phyloP scores from a whole-genome alignment of 1,140 invertebrate genomes.

The Cecropterus lyciades region DNA sequence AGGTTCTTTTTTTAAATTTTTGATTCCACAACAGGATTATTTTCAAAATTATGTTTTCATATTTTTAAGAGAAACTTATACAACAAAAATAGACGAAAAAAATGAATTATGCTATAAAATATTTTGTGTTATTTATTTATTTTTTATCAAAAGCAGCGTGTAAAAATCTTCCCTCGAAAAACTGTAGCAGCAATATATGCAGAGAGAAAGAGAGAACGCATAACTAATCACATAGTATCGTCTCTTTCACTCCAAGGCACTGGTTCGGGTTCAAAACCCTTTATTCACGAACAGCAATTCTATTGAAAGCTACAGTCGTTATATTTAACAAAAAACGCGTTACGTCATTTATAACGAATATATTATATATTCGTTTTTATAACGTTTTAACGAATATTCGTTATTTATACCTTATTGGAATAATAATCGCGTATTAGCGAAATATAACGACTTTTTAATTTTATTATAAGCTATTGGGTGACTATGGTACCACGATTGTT shows the following conservation, averaged over 20 bases:
- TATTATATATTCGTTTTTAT: neutral
- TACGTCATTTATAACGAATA: too few species aligned
- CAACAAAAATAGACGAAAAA: neutral
- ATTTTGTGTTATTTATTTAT: conserved; percentile 5
- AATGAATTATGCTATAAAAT: conserved; percentile 11
- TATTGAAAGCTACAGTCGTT: conserved; percentile 30
- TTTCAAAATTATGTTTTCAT: too few species aligned
- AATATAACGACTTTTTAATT: conserved; percentile 16
- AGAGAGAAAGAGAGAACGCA: conserved; percentile 35
- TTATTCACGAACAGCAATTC: conserved; percentile 22
- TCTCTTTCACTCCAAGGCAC: conserved; percentile 41
- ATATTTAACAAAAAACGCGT: conserved; percentile 9
- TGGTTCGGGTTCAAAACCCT: conserved; percentile 27
- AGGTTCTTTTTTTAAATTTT: too few species aligned
- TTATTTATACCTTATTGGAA: neutral
- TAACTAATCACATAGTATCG: conserved; percentile 16
- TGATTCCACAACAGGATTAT: too few species aligned
- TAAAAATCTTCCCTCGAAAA: conserved; percentile 25
- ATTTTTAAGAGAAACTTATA: too few species aligned
- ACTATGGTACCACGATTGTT: conserved; percentile 12
- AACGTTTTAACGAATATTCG: too few species aligned
- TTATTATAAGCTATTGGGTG: conserved; percentile 18
- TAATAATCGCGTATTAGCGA: neutral
- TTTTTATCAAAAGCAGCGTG: conserved; percentile 33
- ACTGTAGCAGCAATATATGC: conserved; percentile 41